A percentile compares a stretch with the other conserved stretches of the same genome.
Evolutionary conservation across 2,113 vertebrate species (phyloP).

Genomic region (Hemichromis elongatus): DNA sequence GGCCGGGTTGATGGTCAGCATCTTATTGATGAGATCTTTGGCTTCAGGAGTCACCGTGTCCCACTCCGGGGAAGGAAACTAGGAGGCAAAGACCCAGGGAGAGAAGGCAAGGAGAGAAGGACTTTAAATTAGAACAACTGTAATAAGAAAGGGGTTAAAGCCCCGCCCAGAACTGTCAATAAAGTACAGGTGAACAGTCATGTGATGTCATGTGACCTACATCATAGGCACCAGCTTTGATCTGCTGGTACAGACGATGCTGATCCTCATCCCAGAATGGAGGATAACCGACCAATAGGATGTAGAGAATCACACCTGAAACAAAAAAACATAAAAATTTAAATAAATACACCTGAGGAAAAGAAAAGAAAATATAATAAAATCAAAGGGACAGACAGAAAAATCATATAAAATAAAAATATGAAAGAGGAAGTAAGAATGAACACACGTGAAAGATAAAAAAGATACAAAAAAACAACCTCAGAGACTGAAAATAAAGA

Average conservation of each 20-base stretch:
- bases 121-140: background rate
- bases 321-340: background rate
- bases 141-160: background rate
- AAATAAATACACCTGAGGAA: background rate
- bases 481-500: background rate
- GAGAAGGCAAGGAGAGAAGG: background rate
- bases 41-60: constrained; percentile 95
- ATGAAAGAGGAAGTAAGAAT: accelerated
- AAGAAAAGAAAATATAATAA: background rate
- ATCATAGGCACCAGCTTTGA: constrained; percentile 75
- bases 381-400: background rate
- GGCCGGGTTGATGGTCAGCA: constrained; percentile 92
- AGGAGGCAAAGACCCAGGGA: background rate
- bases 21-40: constrained; percentile 96
- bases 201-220: constrained; percentile 40
- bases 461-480: no score
- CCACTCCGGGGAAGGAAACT: constrained; percentile 97
- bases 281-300: constrained; percentile 73
- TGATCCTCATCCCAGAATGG: constrained; percentile 78
- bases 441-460: background rate
- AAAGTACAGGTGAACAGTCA: background rate
- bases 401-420: background rate
- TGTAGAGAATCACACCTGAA: constrained; percentile 75
- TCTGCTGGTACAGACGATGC: constrained; percentile 76
- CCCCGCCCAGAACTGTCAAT: background rate